Evolutionary conservation across 1,140 invertebrate genomes (phyloP), one percentile per base, ranked within the genome.

Genomic region (Leptinotarsa undecemlineata): DNA sequence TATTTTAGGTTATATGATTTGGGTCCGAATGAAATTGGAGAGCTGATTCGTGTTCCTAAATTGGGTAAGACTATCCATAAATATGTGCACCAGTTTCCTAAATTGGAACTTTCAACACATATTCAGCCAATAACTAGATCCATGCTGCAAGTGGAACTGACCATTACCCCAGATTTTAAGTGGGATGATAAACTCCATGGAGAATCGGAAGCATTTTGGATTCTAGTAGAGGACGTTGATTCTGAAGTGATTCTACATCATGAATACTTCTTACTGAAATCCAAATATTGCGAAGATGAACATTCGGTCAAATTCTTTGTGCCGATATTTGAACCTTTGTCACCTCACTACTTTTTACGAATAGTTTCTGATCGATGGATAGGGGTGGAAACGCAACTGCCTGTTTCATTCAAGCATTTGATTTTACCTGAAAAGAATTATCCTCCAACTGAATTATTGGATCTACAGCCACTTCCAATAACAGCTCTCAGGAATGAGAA

Each of bases 141-240:
- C 11, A 98, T 97, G 0, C 85, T 99, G 0, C 88, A 95, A 72
- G 96, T 99, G 2, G 98, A 99, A 85, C 87, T 99, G 2, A 99
- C 97, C 1, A 97, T 99, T n/a, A 98, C 96, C 0, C 97, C 98
- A 0, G 98, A 99, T 86, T 99, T 99, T 86, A 95, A 98, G 82
- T 99, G 98, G 98, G 98, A 99, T 80, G 97, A 99, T 75, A 98
- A 98, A 85, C 87, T 98, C 33, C 97, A 99, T 84, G 97, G 97
- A 0, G 91, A 92, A 68, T 98, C 96, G 0, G 96, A 99, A 87
- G 97, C 95, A 0, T 99, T 99, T 87, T 99, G 98, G 98, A 98
- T 99, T 79, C 87, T 99, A 13, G 97, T 99, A 1, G 98, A 99
- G 85, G 98, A 99, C 86, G 97, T 99, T 1, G 97, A 99, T 87